A percentile compares a stretch with the other conserved stretches of the same genome.
Conservation (phyloP, 1,140 invertebrate species). For the Doryteuthis pealeii region DNA sequence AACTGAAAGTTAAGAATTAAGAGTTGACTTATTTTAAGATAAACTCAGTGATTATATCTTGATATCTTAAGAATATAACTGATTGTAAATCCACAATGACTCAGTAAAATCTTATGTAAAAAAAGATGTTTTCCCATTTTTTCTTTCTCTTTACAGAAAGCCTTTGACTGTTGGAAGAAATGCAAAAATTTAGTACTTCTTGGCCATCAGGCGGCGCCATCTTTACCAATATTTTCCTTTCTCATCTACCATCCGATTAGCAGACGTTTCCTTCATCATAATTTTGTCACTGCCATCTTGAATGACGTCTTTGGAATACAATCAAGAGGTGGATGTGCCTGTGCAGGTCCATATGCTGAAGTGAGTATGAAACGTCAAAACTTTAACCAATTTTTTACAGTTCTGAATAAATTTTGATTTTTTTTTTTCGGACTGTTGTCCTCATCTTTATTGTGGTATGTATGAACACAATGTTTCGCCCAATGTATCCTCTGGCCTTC, state of each 20-base stretch:
- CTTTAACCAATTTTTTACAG: not conserved
- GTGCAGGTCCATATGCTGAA: constrained; percentile 78
- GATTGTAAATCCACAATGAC: no score
- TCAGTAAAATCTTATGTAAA: no score
- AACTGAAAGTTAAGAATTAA: no score
- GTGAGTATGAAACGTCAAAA: constrained; percentile 24
- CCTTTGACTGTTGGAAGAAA: constrained; percentile 30
- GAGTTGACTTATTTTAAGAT: no score
- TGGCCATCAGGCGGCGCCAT: constrained; percentile 69
- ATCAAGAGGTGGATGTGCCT: constrained; percentile 81
- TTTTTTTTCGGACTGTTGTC: no score
- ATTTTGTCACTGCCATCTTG: constrained; percentile 82
- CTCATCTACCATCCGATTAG: constrained; percentile 75
- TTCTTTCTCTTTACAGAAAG: constrained; percentile 23
- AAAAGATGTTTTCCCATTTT: no score
- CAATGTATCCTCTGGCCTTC: no score
- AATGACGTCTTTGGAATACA: constrained; percentile 94
- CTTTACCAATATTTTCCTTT: constrained; percentile 84
- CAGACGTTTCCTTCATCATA: constrained; percentile 79
- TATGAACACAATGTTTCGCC: no score
- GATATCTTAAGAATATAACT: no score
- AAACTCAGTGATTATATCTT: no score
- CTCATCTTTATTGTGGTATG: no score
- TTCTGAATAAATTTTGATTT: no score
- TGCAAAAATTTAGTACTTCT: constrained; percentile 76